Evolutionary conservation across 2,888 invertebrate genomes (phyloP).

Genomic region (Eubasilissa splendida): DNA sequence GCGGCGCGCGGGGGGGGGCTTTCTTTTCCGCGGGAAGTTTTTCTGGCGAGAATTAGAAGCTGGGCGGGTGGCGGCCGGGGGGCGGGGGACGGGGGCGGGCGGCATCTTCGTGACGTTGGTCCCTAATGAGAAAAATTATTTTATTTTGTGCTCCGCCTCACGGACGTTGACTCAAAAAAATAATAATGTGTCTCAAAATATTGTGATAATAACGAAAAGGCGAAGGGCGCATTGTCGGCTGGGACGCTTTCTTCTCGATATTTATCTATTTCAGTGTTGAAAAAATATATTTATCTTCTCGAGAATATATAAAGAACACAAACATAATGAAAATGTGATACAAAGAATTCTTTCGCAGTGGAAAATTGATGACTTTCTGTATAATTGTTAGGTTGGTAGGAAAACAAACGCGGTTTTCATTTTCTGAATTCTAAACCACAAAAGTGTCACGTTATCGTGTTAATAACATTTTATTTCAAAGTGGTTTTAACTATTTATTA

Average conservation of each 20-base stretch:
- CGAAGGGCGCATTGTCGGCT: neutral
- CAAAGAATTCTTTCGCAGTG: no score
- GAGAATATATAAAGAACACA: no score
- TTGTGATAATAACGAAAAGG: conserved; percentile 28
- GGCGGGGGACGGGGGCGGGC: conserved; percentile 10
- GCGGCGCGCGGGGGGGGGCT: conserved; percentile 7
- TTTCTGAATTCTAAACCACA: no score
- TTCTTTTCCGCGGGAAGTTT: conserved; percentile 46
- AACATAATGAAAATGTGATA: neutral
- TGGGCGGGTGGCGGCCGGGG: conserved; percentile 1
- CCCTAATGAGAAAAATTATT: conserved; percentile 53
- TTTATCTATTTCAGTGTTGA: no score
- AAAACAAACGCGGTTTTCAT: no score
- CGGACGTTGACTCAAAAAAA: conserved; percentile 50
- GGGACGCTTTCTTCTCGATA: neutral
- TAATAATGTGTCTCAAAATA: conserved; percentile 42
- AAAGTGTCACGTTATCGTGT: no score
- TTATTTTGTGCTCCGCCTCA: conserved; percentile 47
- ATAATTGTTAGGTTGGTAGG: no score
- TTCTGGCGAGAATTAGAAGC: conserved; percentile 36
- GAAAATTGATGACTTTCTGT: no score
- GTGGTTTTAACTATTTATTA: no score
- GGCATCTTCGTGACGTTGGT: conserved; percentile 51
- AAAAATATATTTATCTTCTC: no score
- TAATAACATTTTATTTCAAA: no score